Base-by-base conservation (phyloP, 2,113 vertebrate genomes). In the Hemichromis elongatus region DNA sequence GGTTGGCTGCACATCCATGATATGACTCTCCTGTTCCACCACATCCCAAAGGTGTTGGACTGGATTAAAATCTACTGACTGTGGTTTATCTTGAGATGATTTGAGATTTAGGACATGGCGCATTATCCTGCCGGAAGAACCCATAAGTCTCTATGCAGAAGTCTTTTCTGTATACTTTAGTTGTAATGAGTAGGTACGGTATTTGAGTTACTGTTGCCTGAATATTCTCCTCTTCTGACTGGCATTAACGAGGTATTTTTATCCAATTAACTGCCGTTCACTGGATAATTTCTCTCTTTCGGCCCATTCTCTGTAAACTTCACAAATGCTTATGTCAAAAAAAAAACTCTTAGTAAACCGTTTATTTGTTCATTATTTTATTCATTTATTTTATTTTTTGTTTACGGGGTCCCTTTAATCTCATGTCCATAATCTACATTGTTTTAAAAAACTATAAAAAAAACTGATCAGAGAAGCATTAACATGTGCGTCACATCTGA, bases 281-380 rank as follows among this genome's bases (percentile, higher is more conserved):
- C 19, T 11, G 33, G 5, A 9, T 10, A 61, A 61, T 61, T 61
- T 11, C 28, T 61, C 28, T 61, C 28, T 61, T 61, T 59, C 1
- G 5, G 56, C 2, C 0, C 16, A 59, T 19, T 19, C 28, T 61
- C 57, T 33, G 3, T 28, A 61, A 61, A 61, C 28, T 61, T 61
- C 57, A 61, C 16, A 61, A 33, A 33, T 61, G 19, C 57, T 6
- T 61, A 0, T 59, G n/a, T n/a, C n/a, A n/a, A n/a, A n/a, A n/a
- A 33, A 59, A 59, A 59, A 59, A 59, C 9, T 63, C 1, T 0
- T 37, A 10, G 2, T 35, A 0, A 28, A 33, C 28, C 19, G 56
- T 4, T 59, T 61, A 61, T 61, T 61, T 61, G 9, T 35, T 61
- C n/a, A 61, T 35, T 35, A 1, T 4, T 61, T 12, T 61, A 61